These are phyloP conservation scores for Caenorhabditis sinica DNA, from an alignment of 2,888 invertebrate species.

Conservation along the genomic window DNA sequence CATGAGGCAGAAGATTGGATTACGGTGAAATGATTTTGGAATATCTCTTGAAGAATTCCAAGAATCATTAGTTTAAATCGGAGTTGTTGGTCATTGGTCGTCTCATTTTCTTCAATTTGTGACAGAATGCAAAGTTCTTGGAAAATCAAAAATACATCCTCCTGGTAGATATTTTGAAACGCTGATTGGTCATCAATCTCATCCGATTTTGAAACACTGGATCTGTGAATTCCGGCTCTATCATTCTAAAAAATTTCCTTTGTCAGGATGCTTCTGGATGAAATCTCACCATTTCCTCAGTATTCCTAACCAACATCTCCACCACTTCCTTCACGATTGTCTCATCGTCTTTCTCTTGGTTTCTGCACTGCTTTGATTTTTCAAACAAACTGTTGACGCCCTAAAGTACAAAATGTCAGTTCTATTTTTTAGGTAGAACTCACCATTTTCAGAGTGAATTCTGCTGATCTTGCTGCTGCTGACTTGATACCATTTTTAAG, in stretches of 20 bases:
- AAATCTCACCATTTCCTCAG: constrained; percentile 46
- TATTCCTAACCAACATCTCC: constrained; percentile 59
- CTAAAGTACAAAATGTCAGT: constrained; percentile 69
- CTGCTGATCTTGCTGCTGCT: constrained; percentile 88
- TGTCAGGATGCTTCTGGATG: too few species aligned
- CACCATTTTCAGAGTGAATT: constrained; percentile 90
- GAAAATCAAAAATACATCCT: constrained; percentile 98
- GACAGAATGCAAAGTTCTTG: constrained; percentile 97
- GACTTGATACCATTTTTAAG: constrained; percentile 95
- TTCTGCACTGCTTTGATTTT: constrained; percentile 90
- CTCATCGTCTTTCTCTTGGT: constrained; percentile 69
- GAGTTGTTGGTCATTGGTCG: constrained; percentile 92
- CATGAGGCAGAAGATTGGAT: constrained; percentile 69
- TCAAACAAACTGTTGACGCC: constrained; percentile 99
- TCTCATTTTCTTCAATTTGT: constrained; percentile 98
- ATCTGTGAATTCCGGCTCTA: constrained; percentile 26
- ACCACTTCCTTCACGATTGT: constrained; percentile 77
- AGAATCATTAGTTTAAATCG: constrained; percentile 97
- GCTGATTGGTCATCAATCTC: constrained; percentile 85
- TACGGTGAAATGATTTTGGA: constrained; percentile 84
- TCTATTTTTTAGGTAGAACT: neutral
- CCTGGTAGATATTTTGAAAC: constrained; percentile 96
- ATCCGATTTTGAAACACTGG: constrained; percentile 38
- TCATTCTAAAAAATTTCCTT: neutral
- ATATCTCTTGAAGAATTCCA: constrained; percentile 94